Conservation (phyloP, 2,113 vertebrate species). For the Rhea americana region DNA sequence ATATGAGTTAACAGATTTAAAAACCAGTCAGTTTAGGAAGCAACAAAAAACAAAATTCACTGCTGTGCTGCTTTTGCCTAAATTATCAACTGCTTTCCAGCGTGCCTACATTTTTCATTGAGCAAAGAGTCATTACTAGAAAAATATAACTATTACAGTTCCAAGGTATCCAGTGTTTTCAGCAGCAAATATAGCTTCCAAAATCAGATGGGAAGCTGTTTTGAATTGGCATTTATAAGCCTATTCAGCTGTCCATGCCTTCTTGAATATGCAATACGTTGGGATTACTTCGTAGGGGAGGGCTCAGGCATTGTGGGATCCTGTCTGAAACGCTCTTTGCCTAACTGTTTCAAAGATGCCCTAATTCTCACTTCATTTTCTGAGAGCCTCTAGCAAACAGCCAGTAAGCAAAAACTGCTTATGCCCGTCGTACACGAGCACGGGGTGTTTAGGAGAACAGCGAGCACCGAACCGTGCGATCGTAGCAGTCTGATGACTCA, state of each 20-base stretch:
- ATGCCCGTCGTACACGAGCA: neutral
- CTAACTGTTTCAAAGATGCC: neutral
- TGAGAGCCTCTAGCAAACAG: neutral
- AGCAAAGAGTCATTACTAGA: neutral
- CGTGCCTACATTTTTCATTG: neutral
- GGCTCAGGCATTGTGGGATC: neutral
- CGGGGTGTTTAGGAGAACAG: neutral
- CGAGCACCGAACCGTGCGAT: constrained; percentile 1
- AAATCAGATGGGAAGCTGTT: neutral
- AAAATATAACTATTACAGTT: neutral
- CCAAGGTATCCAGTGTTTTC: neutral
- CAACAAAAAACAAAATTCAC: neutral
- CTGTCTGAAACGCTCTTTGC: neutral
- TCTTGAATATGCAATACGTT: neutral
- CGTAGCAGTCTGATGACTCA: constrained; percentile 29
- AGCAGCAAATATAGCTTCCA: neutral
- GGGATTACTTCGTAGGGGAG: neutral
- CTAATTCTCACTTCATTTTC: neutral
- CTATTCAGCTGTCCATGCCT: neutral
- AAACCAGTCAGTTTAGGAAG: neutral
- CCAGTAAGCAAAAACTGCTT: neutral
- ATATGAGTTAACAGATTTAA: neutral
- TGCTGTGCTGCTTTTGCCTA: neutral
- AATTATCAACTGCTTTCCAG: neutral
- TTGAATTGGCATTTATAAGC: neutral